Evolutionary conservation across 2,797 vertebrate genomes (phyloP), one percentile per base, ranked within the genome.

Genomic region (Cuniculus paca): DNA sequence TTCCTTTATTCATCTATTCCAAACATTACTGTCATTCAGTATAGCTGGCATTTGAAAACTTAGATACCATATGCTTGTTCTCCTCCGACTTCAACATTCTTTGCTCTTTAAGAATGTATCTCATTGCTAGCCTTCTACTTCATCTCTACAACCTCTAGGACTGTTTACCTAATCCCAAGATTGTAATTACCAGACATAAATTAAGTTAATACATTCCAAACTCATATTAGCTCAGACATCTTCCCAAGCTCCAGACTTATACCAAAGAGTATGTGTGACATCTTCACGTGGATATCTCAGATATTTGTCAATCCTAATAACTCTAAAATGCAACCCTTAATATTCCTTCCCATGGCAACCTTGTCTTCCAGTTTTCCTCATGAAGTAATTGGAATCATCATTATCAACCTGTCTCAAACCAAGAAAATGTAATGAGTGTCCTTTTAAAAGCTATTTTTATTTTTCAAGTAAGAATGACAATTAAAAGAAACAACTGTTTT

Each of bases 381-480:
- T 74, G 19, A 54, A 45, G 58, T 36, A 36, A 56, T 24, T 65
- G 26, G 50, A 42, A 77, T 31, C 54, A 56, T 2, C 0, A 2
- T 61, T 31, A 61, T 42, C n/a, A 48, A 58, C 14, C 2, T 34
- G 54, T 34, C 36, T 72, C 83, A 94, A 48, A 31, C 26, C 77
- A 90, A 50, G 68, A 74, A 93, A 88, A 58, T 39, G 48, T 12
- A 45, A 88, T 48, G 28, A 54, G 34, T 90, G 14, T 3, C 80
- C 61, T 58, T 75, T 34, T 63, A 34, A 63, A 34, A 60, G 12
- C 12, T 65, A 5, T 54, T 88, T 95, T 48, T 24, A 0, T 74
- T 84, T 92, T 93, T 58, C 13, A 48, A 7, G 70, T 94, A 92
- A 80, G 90, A 31, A 58, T 61, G 22, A 58, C 85, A 52, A 16